These are phyloP conservation scores for Drosophila kikkawai DNA, from an alignment of 1,140 invertebrate species.

Conservation along the genomic window DNA sequence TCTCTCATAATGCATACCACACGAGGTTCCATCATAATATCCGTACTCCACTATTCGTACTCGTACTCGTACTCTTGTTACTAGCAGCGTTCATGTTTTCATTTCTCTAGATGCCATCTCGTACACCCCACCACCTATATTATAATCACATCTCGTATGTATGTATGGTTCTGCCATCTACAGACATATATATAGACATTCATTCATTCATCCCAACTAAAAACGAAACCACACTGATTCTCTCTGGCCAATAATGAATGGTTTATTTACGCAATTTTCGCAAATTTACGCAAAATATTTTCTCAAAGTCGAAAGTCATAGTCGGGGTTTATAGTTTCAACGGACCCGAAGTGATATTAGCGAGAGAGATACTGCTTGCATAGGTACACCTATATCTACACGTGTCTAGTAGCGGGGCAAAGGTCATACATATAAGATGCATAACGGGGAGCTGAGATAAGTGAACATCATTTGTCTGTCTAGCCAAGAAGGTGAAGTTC, in stretches of 20 bases:
- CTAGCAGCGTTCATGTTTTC: conserved; percentile 64
- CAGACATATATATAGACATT: conserved; percentile 47
- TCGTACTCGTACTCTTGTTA: conserved; percentile 51
- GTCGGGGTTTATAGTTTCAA: not conserved
- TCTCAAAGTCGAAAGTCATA: not conserved
- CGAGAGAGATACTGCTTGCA: not conserved
- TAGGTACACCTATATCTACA: conserved; percentile 14
- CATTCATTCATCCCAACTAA: conserved; percentile 46
- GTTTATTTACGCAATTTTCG: conserved; percentile 6
- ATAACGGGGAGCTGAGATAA: conserved; percentile 21
- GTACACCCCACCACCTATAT: conserved; percentile 39
- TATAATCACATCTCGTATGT: conserved; percentile 50
- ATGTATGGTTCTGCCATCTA: conserved; percentile 53
- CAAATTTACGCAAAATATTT: conserved; percentile 25
- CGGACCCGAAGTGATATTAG: conserved; percentile 6
- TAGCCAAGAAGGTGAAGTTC: conserved; percentile 33
- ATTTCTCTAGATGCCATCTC: conserved; percentile 66
- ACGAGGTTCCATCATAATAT: conserved; percentile 39
- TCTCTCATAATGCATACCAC: conserved; percentile 41
- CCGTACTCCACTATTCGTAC: conserved; percentile 60
- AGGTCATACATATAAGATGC: not conserved
- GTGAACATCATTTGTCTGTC: conserved; percentile 30
- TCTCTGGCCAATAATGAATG: conserved; percentile 41
- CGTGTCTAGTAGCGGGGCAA: conserved; percentile 2
- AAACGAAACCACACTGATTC: conserved; percentile 43